Evolutionary conservation across 2,113 vertebrate species (phyloP), one percentile per base, ranked within the genome.

Genomic region (Zosterops pallidus): DNA sequence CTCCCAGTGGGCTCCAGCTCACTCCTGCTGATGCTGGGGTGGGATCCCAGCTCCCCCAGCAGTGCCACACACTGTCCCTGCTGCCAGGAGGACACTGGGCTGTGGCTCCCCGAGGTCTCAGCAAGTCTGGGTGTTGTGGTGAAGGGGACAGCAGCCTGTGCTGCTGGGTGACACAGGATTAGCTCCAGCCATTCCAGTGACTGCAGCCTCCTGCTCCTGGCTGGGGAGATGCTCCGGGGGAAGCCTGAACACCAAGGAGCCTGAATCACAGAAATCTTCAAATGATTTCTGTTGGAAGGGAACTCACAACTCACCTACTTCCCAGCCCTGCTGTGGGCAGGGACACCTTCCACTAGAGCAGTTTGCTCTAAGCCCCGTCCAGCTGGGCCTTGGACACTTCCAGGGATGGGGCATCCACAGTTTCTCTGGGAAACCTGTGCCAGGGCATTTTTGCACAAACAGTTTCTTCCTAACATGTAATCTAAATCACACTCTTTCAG

Each of bases 11-110:
- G 33, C 59, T 72, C 37, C 4, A 3, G 4, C 39, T 19, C 5
- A 0, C 42, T 60, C 20, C 49, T 47, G 56, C 17, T 0, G 11
- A 3, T 1, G 8, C 63, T 21, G 74, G 57, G 63, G 1, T 8
- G 44, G 50, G 56, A 37, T 29, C 71, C 70, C 76, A 33, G 35
- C 76, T 39, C 60, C 47, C 2, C 8, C 23, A 52, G 41, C 41
- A 2, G 59, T 35, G 49, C 44, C 12, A 1, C 1, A 0, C 1
- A 39, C 52, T 18, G 28, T 28, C 52, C 23, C 42, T 28, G 39
- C 23, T 26, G 69, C 17, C 3, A 4, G 20, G n/a, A 42, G 52
- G 42, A 2, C 67, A 16, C 1, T 1, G 0, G 5, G 41, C 76
- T 24, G 37, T 2, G 70, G 52, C 57, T 65, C 55, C 0, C 35